Conservation (phyloP, 2,888 invertebrate genomes). For the Branchipolynoe longqiensis region DNA sequence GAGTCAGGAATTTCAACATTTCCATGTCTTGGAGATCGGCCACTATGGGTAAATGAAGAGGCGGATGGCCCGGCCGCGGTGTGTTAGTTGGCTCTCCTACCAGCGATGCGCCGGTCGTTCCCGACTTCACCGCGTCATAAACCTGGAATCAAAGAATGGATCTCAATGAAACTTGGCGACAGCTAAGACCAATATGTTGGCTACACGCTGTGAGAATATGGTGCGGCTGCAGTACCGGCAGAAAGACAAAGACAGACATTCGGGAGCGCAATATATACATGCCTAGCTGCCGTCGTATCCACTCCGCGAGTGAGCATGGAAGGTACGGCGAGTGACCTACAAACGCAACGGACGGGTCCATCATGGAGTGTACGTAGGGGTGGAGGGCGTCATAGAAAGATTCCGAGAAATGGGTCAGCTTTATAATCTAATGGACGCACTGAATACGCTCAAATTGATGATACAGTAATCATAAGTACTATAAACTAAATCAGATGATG, state of each 20-base stretch:
- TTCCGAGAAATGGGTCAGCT: constrained; percentile 46
- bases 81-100: background rate
- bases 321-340: constrained; percentile 32
- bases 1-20: constrained; percentile 92
- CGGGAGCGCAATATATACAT: constrained; percentile 47
- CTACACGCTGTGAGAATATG: constrained; percentile 29
- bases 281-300: constrained; percentile 39
- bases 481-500: background rate
- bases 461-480: background rate
- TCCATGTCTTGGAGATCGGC: constrained; percentile 62
- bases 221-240: background rate
- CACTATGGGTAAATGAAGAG: background rate
- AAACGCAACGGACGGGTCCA: constrained; percentile 35
- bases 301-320: constrained; percentile 54
- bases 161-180: constrained; percentile 13
- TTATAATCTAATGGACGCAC: constrained; percentile 49
- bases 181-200: background rate
- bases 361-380: background rate
- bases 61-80: background rate
- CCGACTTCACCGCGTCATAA: constrained; percentile 55
- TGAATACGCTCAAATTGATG: background rate
- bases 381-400: constrained; percentile 35
- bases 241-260: constrained; percentile 48
- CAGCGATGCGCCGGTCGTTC: constrained; percentile 42
- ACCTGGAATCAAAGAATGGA: constrained; percentile 45